These are phyloP conservation scores for Rhimphoctona megacephalus DNA, from an alignment of 2,888 invertebrate genomes.

Conservation along the genomic window DNA sequence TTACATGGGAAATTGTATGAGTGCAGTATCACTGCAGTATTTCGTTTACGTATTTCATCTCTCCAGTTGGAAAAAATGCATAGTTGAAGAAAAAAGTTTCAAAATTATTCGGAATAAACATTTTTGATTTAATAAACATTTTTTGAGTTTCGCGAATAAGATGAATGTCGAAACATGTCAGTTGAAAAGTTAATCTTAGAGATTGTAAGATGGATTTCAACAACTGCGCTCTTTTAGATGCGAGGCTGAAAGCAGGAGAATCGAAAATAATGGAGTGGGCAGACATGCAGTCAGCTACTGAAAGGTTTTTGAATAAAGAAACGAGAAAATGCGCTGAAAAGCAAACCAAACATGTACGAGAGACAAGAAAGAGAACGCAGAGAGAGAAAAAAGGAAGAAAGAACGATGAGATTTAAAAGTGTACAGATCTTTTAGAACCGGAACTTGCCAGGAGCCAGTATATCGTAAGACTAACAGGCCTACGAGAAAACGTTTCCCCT, in stretches of 20 bases:
- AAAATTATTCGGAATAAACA: not conserved
- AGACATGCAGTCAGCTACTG: not conserved
- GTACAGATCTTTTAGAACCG: constrained; percentile 51
- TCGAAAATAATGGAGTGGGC: constrained; percentile 11
- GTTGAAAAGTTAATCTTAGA: not conserved
- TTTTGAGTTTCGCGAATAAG: not conserved
- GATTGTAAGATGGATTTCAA: not conserved
- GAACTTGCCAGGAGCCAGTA: constrained; percentile 46
- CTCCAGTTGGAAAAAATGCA: not conserved
- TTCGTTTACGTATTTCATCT: not conserved
- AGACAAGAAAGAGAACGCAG: constrained; percentile 14
- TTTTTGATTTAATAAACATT: not conserved
- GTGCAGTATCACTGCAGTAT: constrained; percentile 34
- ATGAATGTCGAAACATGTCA: not conserved
- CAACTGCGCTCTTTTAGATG: not conserved
- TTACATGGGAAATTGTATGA: constrained; percentile 35
- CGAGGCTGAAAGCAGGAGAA: not conserved
- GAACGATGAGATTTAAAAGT: constrained; percentile 23
- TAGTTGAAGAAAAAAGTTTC: not conserved
- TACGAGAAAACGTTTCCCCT: constrained; percentile 55
- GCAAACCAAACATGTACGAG: not conserved
- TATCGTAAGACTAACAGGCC: constrained; percentile 30
- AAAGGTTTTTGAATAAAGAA: constrained; percentile 32
- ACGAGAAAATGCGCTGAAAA: constrained; percentile 25
- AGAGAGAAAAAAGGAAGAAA: not conserved